A percentile compares a stretch with the other conserved stretches of the same genome.
Evolutionary conservation across 2,888 invertebrate genomes (phyloP).

Genomic region (Drosophila borborema): DNA sequence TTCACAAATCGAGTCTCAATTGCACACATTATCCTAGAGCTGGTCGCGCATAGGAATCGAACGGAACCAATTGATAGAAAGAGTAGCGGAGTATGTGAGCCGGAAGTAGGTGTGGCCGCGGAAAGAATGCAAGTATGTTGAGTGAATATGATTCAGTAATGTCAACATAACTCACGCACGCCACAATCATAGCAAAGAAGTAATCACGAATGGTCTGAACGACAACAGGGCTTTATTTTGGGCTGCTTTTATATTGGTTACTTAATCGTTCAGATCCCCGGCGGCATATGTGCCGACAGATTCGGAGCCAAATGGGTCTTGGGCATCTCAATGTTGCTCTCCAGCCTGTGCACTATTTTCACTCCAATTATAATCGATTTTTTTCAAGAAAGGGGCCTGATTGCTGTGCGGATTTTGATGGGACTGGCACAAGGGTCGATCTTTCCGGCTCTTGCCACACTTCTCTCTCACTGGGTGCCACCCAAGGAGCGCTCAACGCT

Average conservation of each 20-base stretch:
- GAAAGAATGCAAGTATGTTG: neutral
- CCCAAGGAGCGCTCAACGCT: constrained; percentile 90
- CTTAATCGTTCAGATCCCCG: constrained; percentile 91
- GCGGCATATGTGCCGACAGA: constrained; percentile 91
- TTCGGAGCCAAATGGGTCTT: constrained; percentile 93
- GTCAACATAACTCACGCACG: too few relatives aligned
- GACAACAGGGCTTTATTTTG: constrained; percentile 89
- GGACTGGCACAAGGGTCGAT: constrained; percentile 93
- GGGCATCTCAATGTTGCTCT: constrained; percentile 90
- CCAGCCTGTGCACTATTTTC: constrained; percentile 85
- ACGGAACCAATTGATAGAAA: neutral
- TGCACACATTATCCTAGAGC: constrained; percentile 88
- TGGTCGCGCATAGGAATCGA: constrained; percentile 46
- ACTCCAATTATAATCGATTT: constrained; percentile 27
- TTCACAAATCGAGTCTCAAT: constrained; percentile 90
- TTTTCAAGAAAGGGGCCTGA: constrained; percentile 86
- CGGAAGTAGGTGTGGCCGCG: neutral
- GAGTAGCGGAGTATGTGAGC: constrained; percentile 5
- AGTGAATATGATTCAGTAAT: neutral
- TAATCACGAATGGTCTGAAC: constrained; percentile 88
- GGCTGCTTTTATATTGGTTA: constrained; percentile 94
- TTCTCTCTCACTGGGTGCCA: constrained; percentile 92
- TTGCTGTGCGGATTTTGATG: constrained; percentile 89
- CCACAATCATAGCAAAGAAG: neutral
- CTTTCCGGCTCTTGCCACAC: constrained; percentile 91